Percentiles rank a stretch among this genome's conserved stretches.
Evolutionary conservation across 1,140 invertebrate species (phyloP).

Genomic region (Antheraea pernyi): DNA sequence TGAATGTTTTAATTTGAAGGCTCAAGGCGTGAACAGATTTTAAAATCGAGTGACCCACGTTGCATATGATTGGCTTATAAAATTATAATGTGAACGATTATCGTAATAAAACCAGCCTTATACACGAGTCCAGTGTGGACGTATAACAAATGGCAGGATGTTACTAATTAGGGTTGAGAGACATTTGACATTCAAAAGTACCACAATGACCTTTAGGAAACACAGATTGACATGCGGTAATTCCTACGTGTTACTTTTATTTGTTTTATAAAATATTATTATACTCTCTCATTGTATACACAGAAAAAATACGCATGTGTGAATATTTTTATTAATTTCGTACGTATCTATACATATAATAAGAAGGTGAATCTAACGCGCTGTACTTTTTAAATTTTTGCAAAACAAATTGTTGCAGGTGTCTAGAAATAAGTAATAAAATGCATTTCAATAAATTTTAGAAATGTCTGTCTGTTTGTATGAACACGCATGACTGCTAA

Average conservation of each 20-base stretch:
- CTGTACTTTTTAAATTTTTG: too few relatives aligned
- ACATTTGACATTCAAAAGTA: slow-evolving; percentile 3
- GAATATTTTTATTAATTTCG: too few relatives aligned
- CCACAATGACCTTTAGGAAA: slow-evolving; percentile 1
- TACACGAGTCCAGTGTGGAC: slow-evolving; percentile 16
- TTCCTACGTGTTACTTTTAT: not conserved
- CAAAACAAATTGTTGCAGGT: too few relatives aligned
- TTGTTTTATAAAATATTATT: not conserved
- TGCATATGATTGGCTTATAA: slow-evolving; percentile 14
- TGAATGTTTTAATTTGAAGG: not conserved
- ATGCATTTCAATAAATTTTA: too few relatives aligned
- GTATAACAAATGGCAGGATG: slow-evolving; percentile 12
- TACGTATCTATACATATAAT: too few relatives aligned
- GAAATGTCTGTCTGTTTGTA: too few relatives aligned
- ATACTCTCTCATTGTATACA: too few relatives aligned
- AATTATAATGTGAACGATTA: slow-evolving; percentile 16
- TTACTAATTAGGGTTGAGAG: not conserved
- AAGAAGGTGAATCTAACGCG: too few relatives aligned
- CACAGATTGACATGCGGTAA: not conserved
- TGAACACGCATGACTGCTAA: too few relatives aligned
- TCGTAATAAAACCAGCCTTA: slow-evolving; percentile 17
- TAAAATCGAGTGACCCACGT: not conserved
- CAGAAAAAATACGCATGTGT: too few relatives aligned
- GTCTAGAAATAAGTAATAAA: too few relatives aligned
- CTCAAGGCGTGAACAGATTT: not conserved